Evolutionary conservation across 2,797 vertebrate genomes (phyloP), one percentile per base, ranked within the genome.

Genomic region (Perodicticus potto): DNA sequence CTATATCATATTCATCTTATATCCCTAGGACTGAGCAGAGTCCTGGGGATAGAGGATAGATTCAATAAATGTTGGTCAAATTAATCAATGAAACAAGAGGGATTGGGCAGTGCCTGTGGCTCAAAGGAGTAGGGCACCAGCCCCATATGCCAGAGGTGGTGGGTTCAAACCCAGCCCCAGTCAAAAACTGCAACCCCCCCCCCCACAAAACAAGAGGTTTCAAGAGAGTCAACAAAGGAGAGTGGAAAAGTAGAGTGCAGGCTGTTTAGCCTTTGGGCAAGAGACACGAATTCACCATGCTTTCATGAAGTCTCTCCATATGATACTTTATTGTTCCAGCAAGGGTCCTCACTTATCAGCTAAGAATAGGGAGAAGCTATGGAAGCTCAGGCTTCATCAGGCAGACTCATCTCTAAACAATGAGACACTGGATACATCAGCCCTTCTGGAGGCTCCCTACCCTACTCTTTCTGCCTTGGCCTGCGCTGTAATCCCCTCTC

Each of bases 391-490:
- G 12, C 25, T 4, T 76, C 29, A 1, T 6, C 34, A 37, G 77
- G 57, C 8, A 11, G 5, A 2, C 29, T 10, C 0, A 0, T 27
- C 63, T 4, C 19, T 65, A 25, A 5, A 4, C 40, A n/a, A 49
- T 4, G 53, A 63, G 20, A 4, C 13, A n/a, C 0, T 16, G 27
- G 2, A 25, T 12, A 12, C 59, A 37, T 20, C 34, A 73, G 73
- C 59, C 20, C 4, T n/a, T 74, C 32, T 0, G 5, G 23, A 37
- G 57, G 13, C 45, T 22, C 65, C 40, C 53, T 4, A 2, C 14
- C 17, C n/a, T 37, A 3, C 16, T 19, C 0, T n/a, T 27, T 22
- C 55, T 22, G 9, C 65, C 34, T 27, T 16, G 59, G 12, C 63
- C 27, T 32, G 4, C 6, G 4, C 27, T n/a, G 37, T 45, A 8